A percentile compares a stretch with the other conserved stretches of the same genome.
Conservation (phyloP, 2,888 invertebrate genomes). For the Dermolepida albohirtum region DNA sequence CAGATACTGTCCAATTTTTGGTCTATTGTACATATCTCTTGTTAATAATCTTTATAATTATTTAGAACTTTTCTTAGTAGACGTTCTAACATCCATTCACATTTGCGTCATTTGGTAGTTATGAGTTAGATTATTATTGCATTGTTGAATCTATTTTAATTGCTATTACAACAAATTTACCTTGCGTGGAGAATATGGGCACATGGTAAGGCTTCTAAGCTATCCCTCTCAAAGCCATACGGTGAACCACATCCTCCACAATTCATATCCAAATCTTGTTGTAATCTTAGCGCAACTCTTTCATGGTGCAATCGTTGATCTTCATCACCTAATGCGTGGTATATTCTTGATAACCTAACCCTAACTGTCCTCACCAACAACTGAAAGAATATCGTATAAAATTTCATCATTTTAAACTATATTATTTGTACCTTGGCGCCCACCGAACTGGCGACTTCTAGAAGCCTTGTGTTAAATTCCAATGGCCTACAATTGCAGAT, state of each 20-base stretch:
- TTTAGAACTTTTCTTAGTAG: too few species aligned
- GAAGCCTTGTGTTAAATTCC: conserved; percentile 84
- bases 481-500: conserved; percentile 89
- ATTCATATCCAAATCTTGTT: conserved; percentile 79
- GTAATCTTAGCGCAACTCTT: conserved; percentile 74
- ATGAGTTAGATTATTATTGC: too few species aligned
- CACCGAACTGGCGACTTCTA: conserved; percentile 87
- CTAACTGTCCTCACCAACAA: conserved; percentile 84
- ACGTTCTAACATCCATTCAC: too few species aligned
- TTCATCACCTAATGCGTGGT: conserved; percentile 84
- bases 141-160: too few species aligned
- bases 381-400: conserved; percentile 63
- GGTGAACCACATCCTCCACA: conserved; percentile 87
- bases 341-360: conserved; percentile 82
- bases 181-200: conserved; percentile 89
- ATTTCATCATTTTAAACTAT: neutral
- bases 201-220: conserved; percentile 85
- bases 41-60: too few species aligned
- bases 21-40: too few species aligned
- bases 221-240: conserved; percentile 78
- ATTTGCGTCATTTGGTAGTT: too few species aligned
- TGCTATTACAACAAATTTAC: conserved; percentile 62
- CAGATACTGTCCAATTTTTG: too few species aligned
- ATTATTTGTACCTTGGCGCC: conserved; percentile 78
- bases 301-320: conserved; percentile 82